Evolutionary conservation across 2,797 vertebrate genomes (phyloP).

Genomic region (Dromococcyx pavoninus): DNA sequence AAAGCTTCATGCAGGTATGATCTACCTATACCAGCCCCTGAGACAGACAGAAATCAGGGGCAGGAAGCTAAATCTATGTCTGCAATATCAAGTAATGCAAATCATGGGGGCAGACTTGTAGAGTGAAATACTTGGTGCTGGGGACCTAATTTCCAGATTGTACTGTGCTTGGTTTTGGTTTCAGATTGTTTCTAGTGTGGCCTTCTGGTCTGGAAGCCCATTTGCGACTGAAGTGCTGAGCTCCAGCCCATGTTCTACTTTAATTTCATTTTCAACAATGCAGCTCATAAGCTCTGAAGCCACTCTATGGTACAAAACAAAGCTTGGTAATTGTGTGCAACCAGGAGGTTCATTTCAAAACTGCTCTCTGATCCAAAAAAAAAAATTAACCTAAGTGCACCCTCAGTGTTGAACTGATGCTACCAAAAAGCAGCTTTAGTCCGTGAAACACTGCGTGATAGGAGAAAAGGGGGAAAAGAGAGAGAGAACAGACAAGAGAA

Average conservation of each 20-base stretch:
- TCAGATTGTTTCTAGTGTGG: neutral
- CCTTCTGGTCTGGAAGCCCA: neutral
- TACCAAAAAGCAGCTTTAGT: neutral
- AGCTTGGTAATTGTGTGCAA: neutral
- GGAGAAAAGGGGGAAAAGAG: neutral
- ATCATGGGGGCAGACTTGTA: accelerated
- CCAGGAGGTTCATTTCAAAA: neutral
- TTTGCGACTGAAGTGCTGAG: neutral
- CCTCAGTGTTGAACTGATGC: neutral
- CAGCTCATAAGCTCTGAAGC: neutral
- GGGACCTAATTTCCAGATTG: neutral
- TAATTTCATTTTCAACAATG: neutral
- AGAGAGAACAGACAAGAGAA: neutral
- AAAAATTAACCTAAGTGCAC: neutral
- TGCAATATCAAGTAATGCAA: neutral
- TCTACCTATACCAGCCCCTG: neutral
- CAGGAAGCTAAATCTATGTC: neutral
- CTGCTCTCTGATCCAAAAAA: neutral
- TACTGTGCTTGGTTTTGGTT: neutral
- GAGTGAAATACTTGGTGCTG: neutral
- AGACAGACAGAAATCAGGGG: neutral
- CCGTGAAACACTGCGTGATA: neutral
- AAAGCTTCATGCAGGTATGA: neutral
- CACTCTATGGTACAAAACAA: neutral
- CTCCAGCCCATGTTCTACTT: neutral